Conservation (phyloP, 2,888 invertebrate species). For the Tridacna gigas region DNA sequence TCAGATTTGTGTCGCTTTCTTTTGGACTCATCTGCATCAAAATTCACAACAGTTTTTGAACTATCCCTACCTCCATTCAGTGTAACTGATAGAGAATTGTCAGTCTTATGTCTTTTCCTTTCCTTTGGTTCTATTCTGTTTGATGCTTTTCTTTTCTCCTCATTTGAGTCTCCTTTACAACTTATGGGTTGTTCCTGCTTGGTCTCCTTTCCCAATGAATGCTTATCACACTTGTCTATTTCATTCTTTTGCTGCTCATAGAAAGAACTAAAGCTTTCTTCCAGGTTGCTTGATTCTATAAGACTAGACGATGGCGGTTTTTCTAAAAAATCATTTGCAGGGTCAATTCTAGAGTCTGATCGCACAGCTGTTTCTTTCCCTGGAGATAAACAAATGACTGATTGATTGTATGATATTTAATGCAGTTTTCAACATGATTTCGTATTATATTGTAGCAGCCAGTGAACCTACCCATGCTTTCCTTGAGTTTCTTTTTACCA, state of each 20-base stretch:
- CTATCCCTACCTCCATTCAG: too few species aligned
- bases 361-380: too few species aligned
- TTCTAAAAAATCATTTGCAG: not conserved
- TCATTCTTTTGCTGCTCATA: not conserved
- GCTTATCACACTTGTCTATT: not conserved
- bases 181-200: too few species aligned
- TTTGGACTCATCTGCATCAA: not conserved
- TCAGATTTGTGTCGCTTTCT: constrained; percentile 14
- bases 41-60: not conserved
- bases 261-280: not conserved
- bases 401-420: too few species aligned
- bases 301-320: not conserved
- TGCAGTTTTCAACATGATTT: too few species aligned
- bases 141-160: constrained; percentile 7
- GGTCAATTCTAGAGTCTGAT: too few species aligned
- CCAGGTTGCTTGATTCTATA: not conserved
- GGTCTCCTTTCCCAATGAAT: too few species aligned
- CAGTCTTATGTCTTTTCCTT: constrained; percentile 46
- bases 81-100: not conserved
- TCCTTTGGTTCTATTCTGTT: constrained; percentile 11
- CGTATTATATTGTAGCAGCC: too few species aligned
- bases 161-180: not conserved
- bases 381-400: too few species aligned
- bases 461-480: too few species aligned
- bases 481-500: too few species aligned